phyloP scores from a whole-genome alignment of 2,113 vertebrate genomes.

The Python bivittatus region DNA sequence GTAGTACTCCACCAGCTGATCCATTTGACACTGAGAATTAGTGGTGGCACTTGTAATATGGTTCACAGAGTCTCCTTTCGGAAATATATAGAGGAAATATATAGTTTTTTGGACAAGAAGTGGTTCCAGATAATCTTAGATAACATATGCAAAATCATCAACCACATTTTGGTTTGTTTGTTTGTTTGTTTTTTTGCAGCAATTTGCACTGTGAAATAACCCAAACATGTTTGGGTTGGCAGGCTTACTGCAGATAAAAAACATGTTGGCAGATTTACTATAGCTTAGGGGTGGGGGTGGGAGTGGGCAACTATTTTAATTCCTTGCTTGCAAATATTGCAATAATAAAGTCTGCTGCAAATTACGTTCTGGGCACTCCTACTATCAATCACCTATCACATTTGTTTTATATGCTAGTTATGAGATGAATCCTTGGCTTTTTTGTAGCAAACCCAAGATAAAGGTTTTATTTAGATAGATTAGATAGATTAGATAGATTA shows the following conservation, averaged over 20 bases:
- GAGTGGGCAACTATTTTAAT: background rate
- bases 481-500: too few relatives aligned
- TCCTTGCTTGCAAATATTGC: background rate
- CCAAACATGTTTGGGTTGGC: background rate
- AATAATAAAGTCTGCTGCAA: background rate
- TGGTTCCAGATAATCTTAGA: background rate
- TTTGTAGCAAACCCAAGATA: background rate
- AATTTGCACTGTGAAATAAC: background rate
- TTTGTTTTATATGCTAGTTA: background rate
- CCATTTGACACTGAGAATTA: too few relatives aligned
- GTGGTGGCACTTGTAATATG: too few relatives aligned
- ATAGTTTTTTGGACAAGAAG: background rate
- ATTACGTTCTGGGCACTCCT: background rate
- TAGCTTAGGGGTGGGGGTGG: background rate
- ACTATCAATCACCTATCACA: background rate
- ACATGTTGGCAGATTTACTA: background rate
- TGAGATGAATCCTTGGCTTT: background rate
- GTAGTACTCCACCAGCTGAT: too few relatives aligned
- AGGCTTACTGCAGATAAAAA: background rate
- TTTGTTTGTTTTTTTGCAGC: background rate
- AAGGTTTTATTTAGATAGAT: background rate
- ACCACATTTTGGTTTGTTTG: background rate
- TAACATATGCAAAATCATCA: background rate
- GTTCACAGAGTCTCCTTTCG: too few relatives aligned
- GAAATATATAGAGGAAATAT: too few relatives aligned